These are phyloP conservation scores for Meloidogyne floridensis DNA, from an alignment of 1,140 invertebrate genomes.

Conservation along the genomic window DNA sequence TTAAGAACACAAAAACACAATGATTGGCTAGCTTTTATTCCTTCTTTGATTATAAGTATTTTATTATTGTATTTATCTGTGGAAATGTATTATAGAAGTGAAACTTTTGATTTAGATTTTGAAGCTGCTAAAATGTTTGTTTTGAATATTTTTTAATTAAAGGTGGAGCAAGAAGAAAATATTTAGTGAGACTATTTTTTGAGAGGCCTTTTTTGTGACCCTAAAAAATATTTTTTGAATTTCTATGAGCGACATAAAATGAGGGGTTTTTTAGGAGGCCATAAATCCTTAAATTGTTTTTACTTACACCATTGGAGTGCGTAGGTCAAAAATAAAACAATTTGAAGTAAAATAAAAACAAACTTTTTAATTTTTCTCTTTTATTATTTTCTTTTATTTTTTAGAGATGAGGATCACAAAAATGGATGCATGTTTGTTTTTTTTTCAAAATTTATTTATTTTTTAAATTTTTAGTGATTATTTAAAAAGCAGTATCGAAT, in stretches of 20 bases:
- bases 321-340: too few species aligned
- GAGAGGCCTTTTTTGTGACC: too few species aligned
- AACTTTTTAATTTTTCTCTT: too few species aligned
- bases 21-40: conserved; percentile 1
- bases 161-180: too few species aligned
- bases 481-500: conserved; percentile 35
- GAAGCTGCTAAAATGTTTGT: conserved; percentile 2
- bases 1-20: background rate
- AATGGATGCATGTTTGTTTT: conserved; percentile 12
- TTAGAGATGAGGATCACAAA: conserved; percentile 16
- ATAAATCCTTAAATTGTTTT: too few species aligned
- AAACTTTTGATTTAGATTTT: background rate
- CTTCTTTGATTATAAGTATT: background rate
- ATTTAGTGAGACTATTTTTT: too few species aligned
- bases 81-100: background rate
- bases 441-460: background rate
- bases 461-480: conserved; percentile 19
- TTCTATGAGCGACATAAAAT: too few species aligned
- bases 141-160: background rate
- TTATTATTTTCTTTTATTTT: background rate
- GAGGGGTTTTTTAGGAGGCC: too few species aligned
- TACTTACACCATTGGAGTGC: too few species aligned
- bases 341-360: too few species aligned
- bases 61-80: background rate
- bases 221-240: too few species aligned